Percentiles rank a stretch among this genome's conserved stretches.
Evolutionary conservation across 2,113 vertebrate species (phyloP).

Genomic region (Pica pica): DNA sequence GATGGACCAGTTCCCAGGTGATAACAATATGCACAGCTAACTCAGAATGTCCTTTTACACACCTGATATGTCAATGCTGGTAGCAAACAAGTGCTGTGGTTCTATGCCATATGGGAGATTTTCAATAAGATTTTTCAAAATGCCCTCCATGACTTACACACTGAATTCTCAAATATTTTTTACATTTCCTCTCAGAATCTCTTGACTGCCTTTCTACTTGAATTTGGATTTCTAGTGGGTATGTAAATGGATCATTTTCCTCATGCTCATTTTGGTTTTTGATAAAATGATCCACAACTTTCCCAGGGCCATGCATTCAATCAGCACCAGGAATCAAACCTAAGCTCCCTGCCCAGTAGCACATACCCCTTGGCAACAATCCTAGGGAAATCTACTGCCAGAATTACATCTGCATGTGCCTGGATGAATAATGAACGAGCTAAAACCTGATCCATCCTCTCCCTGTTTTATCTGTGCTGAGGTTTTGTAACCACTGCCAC

Average conservation of each 20-base stretch:
- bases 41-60: neutral
- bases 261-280: neutral
- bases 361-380: neutral
- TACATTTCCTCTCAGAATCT: neutral
- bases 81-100: neutral
- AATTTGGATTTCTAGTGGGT: neutral
- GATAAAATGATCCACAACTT: neutral
- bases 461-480: too few relatives aligned
- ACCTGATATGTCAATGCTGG: fast-evolving
- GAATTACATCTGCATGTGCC: neutral
- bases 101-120: neutral
- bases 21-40: neutral
- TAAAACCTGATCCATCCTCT: neutral
- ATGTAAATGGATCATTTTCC: neutral
- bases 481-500: neutral
- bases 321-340: neutral
- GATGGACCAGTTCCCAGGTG: too few relatives aligned
- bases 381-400: neutral
- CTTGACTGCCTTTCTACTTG: neutral
- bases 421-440: neutral
- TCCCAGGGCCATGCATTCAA: neutral
- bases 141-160: neutral
- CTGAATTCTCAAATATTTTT: neutral
- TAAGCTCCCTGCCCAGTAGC: neutral
- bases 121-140: neutral